phyloP scores from a whole-genome alignment of 2,888 invertebrate species.

The Ganaspis brasiliensis region DNA sequence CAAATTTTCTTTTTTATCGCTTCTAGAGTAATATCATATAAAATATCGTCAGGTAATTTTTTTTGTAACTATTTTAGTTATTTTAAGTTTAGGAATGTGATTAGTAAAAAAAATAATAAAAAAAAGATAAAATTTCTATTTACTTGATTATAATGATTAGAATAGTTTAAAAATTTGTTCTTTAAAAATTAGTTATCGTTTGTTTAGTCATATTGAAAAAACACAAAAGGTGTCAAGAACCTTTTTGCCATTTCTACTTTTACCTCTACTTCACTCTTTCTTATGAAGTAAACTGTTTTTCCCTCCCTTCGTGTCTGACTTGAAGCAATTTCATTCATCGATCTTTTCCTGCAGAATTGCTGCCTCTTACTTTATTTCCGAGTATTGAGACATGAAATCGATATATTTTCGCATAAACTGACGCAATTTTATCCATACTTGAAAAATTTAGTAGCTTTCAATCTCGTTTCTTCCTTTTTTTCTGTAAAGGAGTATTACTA shows the following conservation, averaged over 20 bases:
- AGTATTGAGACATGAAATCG: not conserved
- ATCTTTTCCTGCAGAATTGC: conserved; percentile 5
- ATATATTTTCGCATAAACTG: not conserved
- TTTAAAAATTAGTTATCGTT: conserved; percentile 70
- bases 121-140: not conserved
- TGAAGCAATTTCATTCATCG: conserved; percentile 31
- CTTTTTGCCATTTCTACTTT: conserved; percentile 28
- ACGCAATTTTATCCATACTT: conserved; percentile 1
- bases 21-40: no score
- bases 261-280: conserved; percentile 37
- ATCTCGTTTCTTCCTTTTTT: not conserved
- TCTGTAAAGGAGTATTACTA: not conserved
- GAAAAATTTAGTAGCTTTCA: conserved; percentile 1
- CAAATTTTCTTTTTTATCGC: not conserved
- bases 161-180: no score
- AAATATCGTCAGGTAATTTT: not conserved
- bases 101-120: not conserved
- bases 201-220: conserved; percentile 61
- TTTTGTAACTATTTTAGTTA: no score
- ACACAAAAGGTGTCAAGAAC: conserved; percentile 54
- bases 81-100: no score
- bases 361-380: not conserved
- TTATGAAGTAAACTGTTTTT: conserved; percentile 19
- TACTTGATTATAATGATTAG: no score
- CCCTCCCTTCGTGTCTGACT: conserved; percentile 17